A percentile compares a stretch with the other conserved stretches of the same genome.
Conservation (phyloP, 2,888 invertebrate species). For the Phaonia tiefii region DNA sequence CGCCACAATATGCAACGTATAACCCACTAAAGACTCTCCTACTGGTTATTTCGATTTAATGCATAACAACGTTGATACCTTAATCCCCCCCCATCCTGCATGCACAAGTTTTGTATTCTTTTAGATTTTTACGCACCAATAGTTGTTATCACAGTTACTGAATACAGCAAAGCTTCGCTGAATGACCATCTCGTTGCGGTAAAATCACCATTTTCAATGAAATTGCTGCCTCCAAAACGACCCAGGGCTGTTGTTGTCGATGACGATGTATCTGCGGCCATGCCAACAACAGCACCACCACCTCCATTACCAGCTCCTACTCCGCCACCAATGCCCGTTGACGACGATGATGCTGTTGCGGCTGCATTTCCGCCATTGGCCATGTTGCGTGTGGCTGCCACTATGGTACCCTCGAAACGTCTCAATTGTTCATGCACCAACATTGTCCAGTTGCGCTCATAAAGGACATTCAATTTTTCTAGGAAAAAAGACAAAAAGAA, state of each 20-base stretch:
- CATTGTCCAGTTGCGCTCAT: conserved; percentile 91
- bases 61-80: neutral
- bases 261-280: conserved; percentile 42
- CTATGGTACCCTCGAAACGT: conserved; percentile 90
- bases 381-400: conserved; percentile 86
- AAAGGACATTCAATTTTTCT: conserved; percentile 90
- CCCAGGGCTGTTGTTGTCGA: conserved; percentile 58
- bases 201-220: conserved; percentile 69
- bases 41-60: conserved; percentile 17
- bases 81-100: too few relatives aligned
- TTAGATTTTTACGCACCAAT: conserved; percentile 86
- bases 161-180: conserved; percentile 91
- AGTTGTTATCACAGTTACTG: conserved; percentile 93
- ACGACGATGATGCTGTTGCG: neutral
- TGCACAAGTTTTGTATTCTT: conserved; percentile 31
- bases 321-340: neutral
- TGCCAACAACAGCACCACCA: conserved; percentile 50
- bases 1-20: conserved; percentile 29
- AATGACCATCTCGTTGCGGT: conserved; percentile 85
- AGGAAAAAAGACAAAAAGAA: conserved; percentile 74
- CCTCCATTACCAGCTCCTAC: conserved; percentile 44
- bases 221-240: conserved; percentile 63
- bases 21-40: conserved; percentile 7
- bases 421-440: conserved; percentile 89
- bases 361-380: conserved; percentile 44